Evolutionary conservation across 2,888 invertebrate species (phyloP).

Genomic region (Drosophila neoperkinsi): DNA sequence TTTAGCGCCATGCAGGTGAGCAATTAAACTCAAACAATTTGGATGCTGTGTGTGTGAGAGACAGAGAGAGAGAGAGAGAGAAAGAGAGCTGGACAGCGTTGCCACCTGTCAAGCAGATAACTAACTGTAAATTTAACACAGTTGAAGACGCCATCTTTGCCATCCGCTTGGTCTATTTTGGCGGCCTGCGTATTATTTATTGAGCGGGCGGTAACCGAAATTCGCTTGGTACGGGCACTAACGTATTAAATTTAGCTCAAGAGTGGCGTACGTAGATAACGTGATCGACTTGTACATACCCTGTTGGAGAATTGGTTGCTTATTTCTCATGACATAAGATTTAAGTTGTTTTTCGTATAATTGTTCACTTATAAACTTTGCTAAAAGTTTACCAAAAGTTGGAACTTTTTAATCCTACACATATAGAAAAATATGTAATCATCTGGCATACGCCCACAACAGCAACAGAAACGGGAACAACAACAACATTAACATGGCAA

Average conservation of each 20-base stretch:
- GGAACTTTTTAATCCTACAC: not conserved
- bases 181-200: not conserved
- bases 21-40: not conserved
- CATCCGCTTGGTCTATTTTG: constrained; percentile 6
- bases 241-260: constrained; percentile 2
- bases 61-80: not conserved
- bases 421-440: not conserved
- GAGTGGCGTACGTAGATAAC: not conserved
- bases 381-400: not conserved
- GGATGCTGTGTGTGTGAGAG: constrained; percentile 34
- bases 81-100: constrained; percentile 1
- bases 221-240: constrained; percentile 36
- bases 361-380: not conserved
- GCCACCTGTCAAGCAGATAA: constrained; percentile 15
- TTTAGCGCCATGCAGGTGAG: constrained; percentile 85
- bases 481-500: constrained; percentile 40
- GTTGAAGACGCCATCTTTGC: constrained; percentile 30
- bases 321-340: not conserved
- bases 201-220: constrained; percentile 20
- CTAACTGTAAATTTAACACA: constrained; percentile 7
- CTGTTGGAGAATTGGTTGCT: not conserved
- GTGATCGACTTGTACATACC: constrained; percentile 9
- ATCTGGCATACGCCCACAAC: constrained; percentile 7
- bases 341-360: not conserved
- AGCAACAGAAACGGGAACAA: not conserved